These are phyloP conservation scores for Phenganax marumi DNA, from an alignment of 92 coral and sea anemone species.

Conservation along the genomic window DNA sequence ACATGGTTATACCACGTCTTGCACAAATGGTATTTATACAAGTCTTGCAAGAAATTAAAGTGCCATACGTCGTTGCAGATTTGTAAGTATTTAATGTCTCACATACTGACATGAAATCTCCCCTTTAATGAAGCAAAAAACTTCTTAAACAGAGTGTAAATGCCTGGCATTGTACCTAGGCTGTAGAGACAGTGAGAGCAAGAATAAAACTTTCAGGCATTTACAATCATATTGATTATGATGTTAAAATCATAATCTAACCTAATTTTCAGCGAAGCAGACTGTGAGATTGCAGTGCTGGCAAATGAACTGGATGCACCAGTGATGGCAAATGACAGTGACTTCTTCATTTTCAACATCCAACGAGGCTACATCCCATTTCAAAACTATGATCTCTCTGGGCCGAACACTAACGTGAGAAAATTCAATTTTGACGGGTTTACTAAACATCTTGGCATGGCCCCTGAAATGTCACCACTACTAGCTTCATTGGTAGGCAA, in stretches of 20 bases:
- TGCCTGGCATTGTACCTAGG: too few species aligned
- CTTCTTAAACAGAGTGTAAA: too few species aligned
- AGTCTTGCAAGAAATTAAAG: conserved; percentile 50
- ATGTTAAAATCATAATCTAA: too few species aligned
- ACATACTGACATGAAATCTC: background rate
- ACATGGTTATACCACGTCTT: conserved; percentile 59
- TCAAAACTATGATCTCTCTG: conserved; percentile 51
- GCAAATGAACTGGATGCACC: conserved; percentile 74
- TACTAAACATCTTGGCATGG: conserved; percentile 62
- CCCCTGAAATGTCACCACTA: conserved; percentile 61
- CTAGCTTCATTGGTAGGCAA: conserved; percentile 85
- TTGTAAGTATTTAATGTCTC: conserved; percentile 56
- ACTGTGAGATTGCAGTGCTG: conserved; percentile 74
- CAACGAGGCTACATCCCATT: conserved; percentile 81
- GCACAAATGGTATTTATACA: conserved; percentile 51
- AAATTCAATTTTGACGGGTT: conserved; percentile 57
- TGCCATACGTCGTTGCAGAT: conserved; percentile 74
- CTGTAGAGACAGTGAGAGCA: too few species aligned
- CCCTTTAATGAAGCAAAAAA: too few species aligned
- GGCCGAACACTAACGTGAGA: conserved; percentile 46
- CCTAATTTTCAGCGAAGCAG: conserved; percentile 68
- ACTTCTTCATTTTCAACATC: conserved; percentile 81
- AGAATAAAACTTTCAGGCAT: too few species aligned
- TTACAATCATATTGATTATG: too few species aligned
- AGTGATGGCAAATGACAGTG: conserved; percentile 81